Conservation (phyloP, 2,113 vertebrate genomes). For the Gnathonemus echidnorhynchus region DNA sequence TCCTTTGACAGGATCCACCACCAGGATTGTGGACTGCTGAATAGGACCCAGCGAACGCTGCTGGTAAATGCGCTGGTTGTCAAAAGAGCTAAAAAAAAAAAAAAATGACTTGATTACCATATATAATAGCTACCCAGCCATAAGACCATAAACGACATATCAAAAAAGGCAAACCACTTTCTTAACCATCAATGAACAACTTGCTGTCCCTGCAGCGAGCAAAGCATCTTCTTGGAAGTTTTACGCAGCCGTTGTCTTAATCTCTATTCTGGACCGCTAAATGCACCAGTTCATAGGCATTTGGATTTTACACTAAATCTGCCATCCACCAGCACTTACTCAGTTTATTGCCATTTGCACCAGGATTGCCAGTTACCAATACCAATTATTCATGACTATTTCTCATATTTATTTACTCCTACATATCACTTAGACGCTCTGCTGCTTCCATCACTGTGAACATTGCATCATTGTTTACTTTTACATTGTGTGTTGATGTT, state of each 20-base stretch:
- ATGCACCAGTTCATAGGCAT: background rate
- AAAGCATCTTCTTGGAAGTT: background rate
- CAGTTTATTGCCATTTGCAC: background rate
- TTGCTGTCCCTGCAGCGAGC: background rate
- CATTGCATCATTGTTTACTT: background rate
- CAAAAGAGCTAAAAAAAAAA: constrained; percentile 71
- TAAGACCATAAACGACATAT: background rate
- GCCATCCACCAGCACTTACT: background rate
- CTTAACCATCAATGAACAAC: background rate
- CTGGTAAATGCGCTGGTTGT: constrained; percentile 73
- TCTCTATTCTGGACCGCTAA: background rate
- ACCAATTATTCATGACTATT: background rate
- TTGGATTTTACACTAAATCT: background rate
- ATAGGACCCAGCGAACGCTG: constrained; percentile 82
- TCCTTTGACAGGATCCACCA: constrained; percentile 72
- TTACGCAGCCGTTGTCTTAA: background rate
- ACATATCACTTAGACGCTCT: background rate
- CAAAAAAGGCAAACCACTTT: background rate
- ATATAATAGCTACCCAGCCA: background rate
- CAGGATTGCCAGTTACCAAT: background rate
- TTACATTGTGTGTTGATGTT: background rate
- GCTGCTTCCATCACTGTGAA: background rate
- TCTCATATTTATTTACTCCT: background rate
- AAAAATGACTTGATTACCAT: background rate
- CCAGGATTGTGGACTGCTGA: constrained; percentile 83